Percentiles rank a stretch among this genome's conserved stretches.
These are phyloP conservation scores for Pongo pygmaeus DNA, from an alignment of 2,113 vertebrate genomes.

Conservation along the genomic window DNA sequence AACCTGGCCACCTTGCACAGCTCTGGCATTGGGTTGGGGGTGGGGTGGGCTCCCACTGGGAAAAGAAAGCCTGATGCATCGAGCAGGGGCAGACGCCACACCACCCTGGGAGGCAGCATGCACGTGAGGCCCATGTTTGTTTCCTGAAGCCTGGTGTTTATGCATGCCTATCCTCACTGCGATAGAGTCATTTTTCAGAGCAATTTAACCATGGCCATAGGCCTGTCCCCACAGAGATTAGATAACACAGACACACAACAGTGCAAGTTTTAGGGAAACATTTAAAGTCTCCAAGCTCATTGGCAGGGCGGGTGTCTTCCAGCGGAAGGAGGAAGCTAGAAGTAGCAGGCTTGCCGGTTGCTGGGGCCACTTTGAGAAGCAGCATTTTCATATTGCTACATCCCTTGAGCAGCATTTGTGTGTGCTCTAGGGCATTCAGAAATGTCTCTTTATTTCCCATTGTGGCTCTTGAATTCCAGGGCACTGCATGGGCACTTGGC, in stretches of 20 bases:
- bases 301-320: constrained; percentile 66
- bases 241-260: constrained; percentile 57
- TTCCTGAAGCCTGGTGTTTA: neutral
- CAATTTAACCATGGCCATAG: constrained; percentile 58
- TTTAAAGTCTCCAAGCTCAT: constrained; percentile 27
- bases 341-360: constrained; percentile 35
- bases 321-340: constrained; percentile 55
- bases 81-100: neutral
- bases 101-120: neutral
- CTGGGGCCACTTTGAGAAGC: neutral
- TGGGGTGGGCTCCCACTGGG: neutral
- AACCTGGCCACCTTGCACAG: neutral
- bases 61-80: neutral
- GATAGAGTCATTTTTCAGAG: constrained; percentile 71
- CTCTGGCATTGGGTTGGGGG: neutral
- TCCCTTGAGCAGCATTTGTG: neutral
- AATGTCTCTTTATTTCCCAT: neutral
- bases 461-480: neutral
- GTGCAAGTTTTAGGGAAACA: constrained; percentile 34
- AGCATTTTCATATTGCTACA: neutral
- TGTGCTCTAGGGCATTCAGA: accelerated
- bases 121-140: neutral
- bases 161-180: neutral
- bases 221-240: constrained; percentile 65
- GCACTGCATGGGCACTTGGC: accelerated